phyloP scores from a whole-genome alignment of 2,113 vertebrate species.

The Zosterops borbonicus region DNA sequence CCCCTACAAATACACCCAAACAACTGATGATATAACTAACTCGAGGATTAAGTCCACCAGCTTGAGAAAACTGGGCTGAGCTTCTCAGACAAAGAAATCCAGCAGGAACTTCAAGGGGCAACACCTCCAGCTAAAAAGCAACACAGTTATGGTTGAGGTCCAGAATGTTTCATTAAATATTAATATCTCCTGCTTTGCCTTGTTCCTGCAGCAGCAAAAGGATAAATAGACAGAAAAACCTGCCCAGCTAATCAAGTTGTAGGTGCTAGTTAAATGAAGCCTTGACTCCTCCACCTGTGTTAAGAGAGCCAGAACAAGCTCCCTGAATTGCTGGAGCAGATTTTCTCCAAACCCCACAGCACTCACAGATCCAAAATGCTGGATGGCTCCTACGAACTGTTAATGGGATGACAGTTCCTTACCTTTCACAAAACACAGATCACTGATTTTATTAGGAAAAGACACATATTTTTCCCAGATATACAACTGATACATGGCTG shows the following conservation, averaged over 20 bases:
- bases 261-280: not conserved
- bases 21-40: not conserved
- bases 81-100: not conserved
- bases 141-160: not conserved
- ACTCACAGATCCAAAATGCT: not conserved
- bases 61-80: not conserved
- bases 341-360: not conserved
- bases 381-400: not conserved
- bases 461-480: not conserved
- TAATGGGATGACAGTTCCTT: not conserved
- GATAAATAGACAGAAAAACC: not conserved
- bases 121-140: not conserved
- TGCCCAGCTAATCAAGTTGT: not conserved
- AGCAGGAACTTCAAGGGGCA: not conserved
- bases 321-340: not conserved
- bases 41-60: not conserved
- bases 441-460: not conserved
- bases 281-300: not conserved
- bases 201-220: not conserved
- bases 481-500: not conserved
- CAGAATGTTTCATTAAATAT: conserved; percentile 9
- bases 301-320: fast-evolving
- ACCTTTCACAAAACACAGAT: not conserved
- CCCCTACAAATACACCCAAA: not conserved
- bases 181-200: not conserved